phyloP scores from a whole-genome alignment of 2,113 vertebrate species.

The Amblyopsis rosae region DNA sequence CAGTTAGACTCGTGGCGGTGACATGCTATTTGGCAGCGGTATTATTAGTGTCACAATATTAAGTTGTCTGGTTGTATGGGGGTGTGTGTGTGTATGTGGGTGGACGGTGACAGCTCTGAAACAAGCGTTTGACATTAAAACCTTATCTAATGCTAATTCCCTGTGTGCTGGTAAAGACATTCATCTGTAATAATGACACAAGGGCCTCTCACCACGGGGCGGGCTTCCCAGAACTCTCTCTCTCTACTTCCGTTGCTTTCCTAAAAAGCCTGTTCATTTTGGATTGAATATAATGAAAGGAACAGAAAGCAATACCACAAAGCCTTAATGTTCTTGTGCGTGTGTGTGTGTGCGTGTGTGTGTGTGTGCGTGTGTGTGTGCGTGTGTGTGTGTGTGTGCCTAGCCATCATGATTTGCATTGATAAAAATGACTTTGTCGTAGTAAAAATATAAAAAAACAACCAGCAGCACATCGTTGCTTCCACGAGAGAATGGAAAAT shows the following conservation, averaged over 20 bases:
- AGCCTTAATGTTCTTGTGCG: neutral
- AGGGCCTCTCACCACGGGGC: conserved; percentile 45
- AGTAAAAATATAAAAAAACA: too few species aligned
- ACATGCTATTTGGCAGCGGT: conserved; percentile 7
- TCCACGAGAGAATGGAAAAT: too few species aligned
- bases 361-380: conserved; percentile 40
- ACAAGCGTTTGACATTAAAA: conserved; percentile 70
- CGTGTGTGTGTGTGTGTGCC: conserved; percentile 43
- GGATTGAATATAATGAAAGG: neutral
- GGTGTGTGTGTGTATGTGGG: conserved; percentile 48
- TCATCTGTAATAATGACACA: conserved; percentile 69
- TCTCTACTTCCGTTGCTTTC: neutral
- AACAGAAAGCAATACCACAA: too few species aligned
- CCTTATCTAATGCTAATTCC: conserved; percentile 70
- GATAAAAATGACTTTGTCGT: too few species aligned
- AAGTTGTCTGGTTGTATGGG: conserved; percentile 57
- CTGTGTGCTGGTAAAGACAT: conserved; percentile 54
- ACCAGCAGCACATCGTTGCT: too few species aligned
- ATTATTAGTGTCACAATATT: conserved; percentile 62
- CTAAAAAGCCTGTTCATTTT: conserved; percentile 15
- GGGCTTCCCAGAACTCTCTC: conserved; percentile 21
- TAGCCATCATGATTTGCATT: too few species aligned
- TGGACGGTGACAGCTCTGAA: conserved; percentile 64
- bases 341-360: conserved; percentile 28
- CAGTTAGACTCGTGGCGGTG: too few species aligned